Conservation (phyloP, 92 coral and sea anemone genomes). For the Meandrina meandrites region DNA sequence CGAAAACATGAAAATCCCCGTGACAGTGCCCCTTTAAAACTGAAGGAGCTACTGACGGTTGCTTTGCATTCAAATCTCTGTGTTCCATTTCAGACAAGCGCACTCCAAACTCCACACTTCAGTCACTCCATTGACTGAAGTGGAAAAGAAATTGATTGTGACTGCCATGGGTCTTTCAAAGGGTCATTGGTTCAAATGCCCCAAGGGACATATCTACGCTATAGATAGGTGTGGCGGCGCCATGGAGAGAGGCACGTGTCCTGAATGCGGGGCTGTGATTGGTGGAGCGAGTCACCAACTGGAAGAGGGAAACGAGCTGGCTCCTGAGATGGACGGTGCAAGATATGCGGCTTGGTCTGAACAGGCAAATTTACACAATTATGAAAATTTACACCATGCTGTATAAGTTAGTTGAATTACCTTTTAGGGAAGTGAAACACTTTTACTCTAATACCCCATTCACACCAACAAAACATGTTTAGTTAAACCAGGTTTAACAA, state of each 20-base stretch:
- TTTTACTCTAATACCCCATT: too few relatives aligned
- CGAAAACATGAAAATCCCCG: too few relatives aligned
- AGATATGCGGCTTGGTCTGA: constrained; percentile 91
- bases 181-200: constrained; percentile 93
- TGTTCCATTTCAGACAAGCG: background rate
- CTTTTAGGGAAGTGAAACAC: background rate
- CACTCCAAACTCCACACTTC: constrained; percentile 1
- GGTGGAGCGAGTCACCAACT: constrained; percentile 78
- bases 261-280: constrained; percentile 79
- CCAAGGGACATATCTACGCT: constrained; percentile 81
- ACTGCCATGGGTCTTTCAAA: constrained; percentile 67
- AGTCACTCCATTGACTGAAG: constrained; percentile 66
- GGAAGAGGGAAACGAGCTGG: constrained; percentile 68
- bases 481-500: too few relatives aligned
- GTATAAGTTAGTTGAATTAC: background rate
- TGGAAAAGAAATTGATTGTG: constrained; percentile 76
- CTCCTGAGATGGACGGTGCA: constrained; percentile 91
- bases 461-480: too few relatives aligned
- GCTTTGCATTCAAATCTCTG: too few relatives aligned
- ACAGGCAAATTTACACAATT: constrained; percentile 89
- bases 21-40: too few relatives aligned
- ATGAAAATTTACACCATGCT: constrained; percentile 10
- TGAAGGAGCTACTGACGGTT: too few relatives aligned
- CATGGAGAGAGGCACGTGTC: constrained; percentile 79
- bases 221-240: constrained; percentile 94